phyloP scores from a whole-genome alignment of 2,113 vertebrate species.

The Salvator merianae region DNA sequence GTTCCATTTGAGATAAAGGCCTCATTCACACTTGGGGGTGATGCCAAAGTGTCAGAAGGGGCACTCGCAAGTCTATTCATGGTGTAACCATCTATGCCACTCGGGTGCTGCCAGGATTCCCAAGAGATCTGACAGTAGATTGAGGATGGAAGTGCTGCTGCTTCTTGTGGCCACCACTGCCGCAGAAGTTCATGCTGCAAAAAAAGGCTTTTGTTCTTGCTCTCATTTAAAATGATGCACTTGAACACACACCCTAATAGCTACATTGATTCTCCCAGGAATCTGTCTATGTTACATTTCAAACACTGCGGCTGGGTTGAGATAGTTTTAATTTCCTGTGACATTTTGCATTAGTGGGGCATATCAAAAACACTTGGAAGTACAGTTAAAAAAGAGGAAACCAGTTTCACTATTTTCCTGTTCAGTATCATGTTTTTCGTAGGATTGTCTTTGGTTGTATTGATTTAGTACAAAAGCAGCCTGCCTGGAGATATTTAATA shows the following conservation, averaged over 20 bases:
- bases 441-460: neutral
- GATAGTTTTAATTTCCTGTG: neutral
- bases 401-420: neutral
- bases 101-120: too few relatives aligned
- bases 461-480: neutral
- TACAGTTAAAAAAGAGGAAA: neutral
- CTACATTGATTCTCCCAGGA: neutral
- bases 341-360: neutral
- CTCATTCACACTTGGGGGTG: too few relatives aligned
- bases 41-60: too few relatives aligned
- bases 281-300: neutral
- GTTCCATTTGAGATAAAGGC: too few relatives aligned
- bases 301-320: neutral
- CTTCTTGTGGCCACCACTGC: too few relatives aligned
- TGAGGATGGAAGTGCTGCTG: too few relatives aligned
- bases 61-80: too few relatives aligned
- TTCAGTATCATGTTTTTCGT: neutral
- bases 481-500: neutral
- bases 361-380: conserved; percentile 8
- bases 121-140: too few relatives aligned
- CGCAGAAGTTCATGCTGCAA: too few relatives aligned
- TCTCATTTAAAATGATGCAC: neutral
- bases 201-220: conserved; percentile 1
- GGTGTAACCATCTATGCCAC: too few relatives aligned
- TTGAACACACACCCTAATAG: neutral